Percentiles rank a stretch among this genome's conserved stretches.
phyloP scores from a whole-genome alignment of 2,888 invertebrate species.

The Holacanthella duospinosa region DNA sequence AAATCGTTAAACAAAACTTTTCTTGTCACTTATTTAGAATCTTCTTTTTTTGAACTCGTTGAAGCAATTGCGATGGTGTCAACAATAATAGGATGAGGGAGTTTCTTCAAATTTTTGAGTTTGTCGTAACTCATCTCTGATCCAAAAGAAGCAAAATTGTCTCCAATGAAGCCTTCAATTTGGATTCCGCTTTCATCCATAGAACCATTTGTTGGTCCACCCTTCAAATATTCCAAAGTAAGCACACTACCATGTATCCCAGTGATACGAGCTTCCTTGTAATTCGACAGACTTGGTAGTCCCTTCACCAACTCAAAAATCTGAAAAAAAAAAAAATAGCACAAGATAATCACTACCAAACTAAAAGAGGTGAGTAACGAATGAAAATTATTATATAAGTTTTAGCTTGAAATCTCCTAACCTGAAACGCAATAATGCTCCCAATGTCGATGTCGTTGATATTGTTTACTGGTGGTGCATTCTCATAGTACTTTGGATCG shows the following conservation, averaged over 20 bases:
- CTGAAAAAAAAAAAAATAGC: background rate
- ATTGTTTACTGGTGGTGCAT: background rate
- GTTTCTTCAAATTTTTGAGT: background rate
- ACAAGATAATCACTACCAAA: background rate
- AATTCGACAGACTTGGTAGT: background rate
- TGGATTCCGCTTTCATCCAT: no score
- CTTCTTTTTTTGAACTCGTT: background rate
- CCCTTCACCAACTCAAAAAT: background rate
- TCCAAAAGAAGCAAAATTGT: background rate
- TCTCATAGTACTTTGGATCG: background rate
- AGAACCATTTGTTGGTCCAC: no score
- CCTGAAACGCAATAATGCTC: slow-evolving; percentile 4
- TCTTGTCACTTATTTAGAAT: background rate
- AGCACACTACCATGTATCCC: background rate
- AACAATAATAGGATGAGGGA: background rate
- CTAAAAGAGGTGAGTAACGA: background rate
- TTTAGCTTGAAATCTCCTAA: background rate
- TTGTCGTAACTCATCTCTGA: background rate
- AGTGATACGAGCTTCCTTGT: slow-evolving; percentile 7
- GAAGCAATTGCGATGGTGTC: background rate
- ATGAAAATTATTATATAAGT: background rate
- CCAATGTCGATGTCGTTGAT: background rate
- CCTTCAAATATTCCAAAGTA: slow-evolving; percentile 6
- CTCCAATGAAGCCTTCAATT: no score
- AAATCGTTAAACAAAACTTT: no score